A percentile compares a stretch with the other conserved stretches of the same genome.
Evolutionary conservation across 1,140 invertebrate species (phyloP).

Genomic region (Ostrea denselamellosa): DNA sequence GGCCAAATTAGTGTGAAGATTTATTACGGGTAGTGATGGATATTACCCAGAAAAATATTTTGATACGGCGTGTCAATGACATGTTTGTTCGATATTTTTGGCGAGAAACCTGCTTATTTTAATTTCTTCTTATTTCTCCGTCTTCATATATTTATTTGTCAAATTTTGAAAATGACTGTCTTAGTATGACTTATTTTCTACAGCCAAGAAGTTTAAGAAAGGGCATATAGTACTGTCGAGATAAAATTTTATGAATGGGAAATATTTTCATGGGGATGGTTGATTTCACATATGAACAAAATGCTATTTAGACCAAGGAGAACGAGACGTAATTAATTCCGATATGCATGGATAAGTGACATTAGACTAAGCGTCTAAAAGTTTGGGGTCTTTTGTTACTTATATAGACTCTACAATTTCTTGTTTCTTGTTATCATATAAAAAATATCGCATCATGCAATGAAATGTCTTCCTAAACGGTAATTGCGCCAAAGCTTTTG

Average conservation of each 20-base stretch:
- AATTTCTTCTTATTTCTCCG: background rate
- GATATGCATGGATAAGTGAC: background rate
- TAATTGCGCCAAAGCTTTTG: background rate
- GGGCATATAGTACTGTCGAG: background rate
- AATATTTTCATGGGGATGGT: background rate
- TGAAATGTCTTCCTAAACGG: background rate
- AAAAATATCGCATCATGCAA: background rate
- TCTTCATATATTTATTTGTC: background rate
- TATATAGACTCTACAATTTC: background rate
- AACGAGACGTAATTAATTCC: constrained; percentile 1
- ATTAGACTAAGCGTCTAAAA: constrained; percentile 3
- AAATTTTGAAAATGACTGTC: background rate
- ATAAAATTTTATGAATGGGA: background rate
- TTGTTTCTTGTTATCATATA: background rate
- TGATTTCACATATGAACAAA: background rate
- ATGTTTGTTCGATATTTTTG: background rate
- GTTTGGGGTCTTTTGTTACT: background rate
- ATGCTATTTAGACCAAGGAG: background rate
- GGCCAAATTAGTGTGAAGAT: constrained; percentile 1
- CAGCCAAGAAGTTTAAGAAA: background rate
- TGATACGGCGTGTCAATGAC: background rate
- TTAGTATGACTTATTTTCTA: background rate
- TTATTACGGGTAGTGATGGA: background rate
- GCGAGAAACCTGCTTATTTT: background rate
- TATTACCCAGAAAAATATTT: constrained; percentile 14